A percentile compares a stretch with the other conserved stretches of the same genome.
These are phyloP conservation scores for Chlamydotis undulata DNA, from an alignment of 2,113 vertebrate genomes.

Conservation along the genomic window DNA sequence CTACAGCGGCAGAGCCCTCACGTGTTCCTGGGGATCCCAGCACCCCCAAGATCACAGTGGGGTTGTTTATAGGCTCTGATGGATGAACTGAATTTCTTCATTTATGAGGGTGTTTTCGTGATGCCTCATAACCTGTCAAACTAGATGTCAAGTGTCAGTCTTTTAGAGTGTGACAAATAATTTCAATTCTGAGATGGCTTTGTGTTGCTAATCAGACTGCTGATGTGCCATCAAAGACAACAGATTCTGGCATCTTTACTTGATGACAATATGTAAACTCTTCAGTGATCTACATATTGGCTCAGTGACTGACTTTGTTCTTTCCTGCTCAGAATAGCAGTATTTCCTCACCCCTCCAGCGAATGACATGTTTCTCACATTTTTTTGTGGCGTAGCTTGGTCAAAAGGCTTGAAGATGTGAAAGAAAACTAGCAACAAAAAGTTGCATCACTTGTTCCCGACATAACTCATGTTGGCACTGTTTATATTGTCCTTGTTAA, in stretches of 20 bases:
- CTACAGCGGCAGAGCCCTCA: neutral
- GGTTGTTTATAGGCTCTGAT: neutral
- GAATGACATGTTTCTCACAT: constrained; percentile 29
- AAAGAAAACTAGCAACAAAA: constrained; percentile 24
- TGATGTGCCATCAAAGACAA: constrained; percentile 22
- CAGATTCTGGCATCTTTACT: constrained; percentile 7
- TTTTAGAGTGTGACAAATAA: neutral
- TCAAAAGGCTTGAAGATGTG: constrained; percentile 46
- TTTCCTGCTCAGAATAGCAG: constrained; percentile 35
- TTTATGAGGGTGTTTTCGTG: neutral
- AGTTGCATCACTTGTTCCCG: neutral
- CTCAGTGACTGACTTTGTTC: constrained; percentile 24
- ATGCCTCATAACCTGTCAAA: constrained; percentile 9
- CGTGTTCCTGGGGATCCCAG: neutral
- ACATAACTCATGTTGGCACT: neutral
- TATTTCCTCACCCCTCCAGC: constrained; percentile 32
- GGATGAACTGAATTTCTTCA: neutral
- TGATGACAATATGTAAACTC: constrained; percentile 24
- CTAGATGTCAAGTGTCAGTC: neutral
- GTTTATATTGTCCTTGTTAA: constrained; percentile 33
- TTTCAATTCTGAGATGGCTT: neutral
- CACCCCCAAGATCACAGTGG: fast-evolving
- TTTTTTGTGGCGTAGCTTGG: neutral
- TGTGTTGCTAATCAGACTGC: neutral
- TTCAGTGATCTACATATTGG: constrained; percentile 5